Conservation (phyloP, 2,113 vertebrate species). For the Ictalurus furcatus region DNA sequence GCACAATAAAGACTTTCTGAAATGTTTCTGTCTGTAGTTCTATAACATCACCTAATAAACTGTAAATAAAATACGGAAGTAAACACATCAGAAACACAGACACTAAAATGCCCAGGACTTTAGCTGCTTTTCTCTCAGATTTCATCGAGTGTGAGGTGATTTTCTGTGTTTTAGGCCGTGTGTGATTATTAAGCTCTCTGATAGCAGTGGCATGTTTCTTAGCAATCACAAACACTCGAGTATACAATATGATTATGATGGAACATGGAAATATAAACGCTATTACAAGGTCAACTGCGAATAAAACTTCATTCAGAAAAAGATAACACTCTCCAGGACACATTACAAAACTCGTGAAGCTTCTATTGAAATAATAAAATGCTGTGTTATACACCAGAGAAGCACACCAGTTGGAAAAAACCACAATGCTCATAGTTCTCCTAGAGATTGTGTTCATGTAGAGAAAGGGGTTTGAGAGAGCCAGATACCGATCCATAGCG, state of each 20-base stretch:
- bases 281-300: background rate
- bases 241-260: conserved; percentile 2
- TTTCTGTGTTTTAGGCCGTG: background rate
- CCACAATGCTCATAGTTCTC: background rate
- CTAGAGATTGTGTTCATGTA: conserved; percentile 36
- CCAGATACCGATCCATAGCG: conserved; percentile 30
- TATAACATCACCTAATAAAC: no score
- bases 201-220: conserved; percentile 12
- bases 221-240: background rate
- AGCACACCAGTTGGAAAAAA: conserved; percentile 7
- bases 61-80: no score
- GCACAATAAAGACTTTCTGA: no score
- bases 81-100: no score
- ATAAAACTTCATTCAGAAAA: background rate
- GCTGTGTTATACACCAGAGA: conserved; percentile 22
- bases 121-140: no score
- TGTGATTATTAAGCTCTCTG: background rate
- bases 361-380: conserved; percentile 37
- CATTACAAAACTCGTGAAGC: conserved; percentile 37
- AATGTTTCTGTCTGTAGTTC: no score
- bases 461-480: conserved; percentile 43
- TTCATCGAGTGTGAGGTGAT: no score
- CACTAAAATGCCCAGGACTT: no score
- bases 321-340: conserved; percentile 18
- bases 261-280: background rate